Evolutionary conservation across 1,140 invertebrate genomes (phyloP).

Genomic region (Eupristina koningsbergeri): DNA sequence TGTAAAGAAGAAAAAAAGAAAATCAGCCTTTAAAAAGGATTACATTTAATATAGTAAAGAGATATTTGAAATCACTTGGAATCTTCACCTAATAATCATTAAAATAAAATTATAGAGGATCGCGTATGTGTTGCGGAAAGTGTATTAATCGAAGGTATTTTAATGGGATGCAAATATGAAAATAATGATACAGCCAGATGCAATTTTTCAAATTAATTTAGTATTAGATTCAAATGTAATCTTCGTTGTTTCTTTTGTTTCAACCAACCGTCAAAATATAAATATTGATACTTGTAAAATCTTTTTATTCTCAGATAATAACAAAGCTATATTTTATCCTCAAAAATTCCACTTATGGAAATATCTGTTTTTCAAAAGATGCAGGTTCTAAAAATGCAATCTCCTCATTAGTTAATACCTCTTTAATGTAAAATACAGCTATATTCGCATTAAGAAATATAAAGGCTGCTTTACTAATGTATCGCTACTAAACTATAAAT

Average conservation of each 20-base stretch:
- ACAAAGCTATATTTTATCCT: too few relatives aligned
- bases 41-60: neutral
- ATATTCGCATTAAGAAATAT: neutral
- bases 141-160: neutral
- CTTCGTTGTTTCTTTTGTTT: neutral
- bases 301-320: too few relatives aligned
- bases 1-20: too few relatives aligned
- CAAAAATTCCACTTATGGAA: too few relatives aligned
- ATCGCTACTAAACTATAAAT: neutral
- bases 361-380: too few relatives aligned
- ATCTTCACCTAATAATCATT: slow-evolving; percentile 15
- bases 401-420: neutral
- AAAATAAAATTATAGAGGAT: neutral
- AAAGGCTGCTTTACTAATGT: neutral
- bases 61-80: neutral
- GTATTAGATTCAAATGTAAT: neutral
- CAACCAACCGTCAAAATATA: too few relatives aligned
- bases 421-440: neutral
- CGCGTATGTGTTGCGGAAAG: neutral
- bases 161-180: neutral
- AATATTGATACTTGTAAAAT: neutral
- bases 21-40: too few relatives aligned
- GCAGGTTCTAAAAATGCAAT: too few relatives aligned
- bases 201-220: neutral
- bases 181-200: neutral